These are phyloP conservation scores for Cabera pusaria DNA, from an alignment of 2,888 invertebrate species.

Conservation along the genomic window DNA sequence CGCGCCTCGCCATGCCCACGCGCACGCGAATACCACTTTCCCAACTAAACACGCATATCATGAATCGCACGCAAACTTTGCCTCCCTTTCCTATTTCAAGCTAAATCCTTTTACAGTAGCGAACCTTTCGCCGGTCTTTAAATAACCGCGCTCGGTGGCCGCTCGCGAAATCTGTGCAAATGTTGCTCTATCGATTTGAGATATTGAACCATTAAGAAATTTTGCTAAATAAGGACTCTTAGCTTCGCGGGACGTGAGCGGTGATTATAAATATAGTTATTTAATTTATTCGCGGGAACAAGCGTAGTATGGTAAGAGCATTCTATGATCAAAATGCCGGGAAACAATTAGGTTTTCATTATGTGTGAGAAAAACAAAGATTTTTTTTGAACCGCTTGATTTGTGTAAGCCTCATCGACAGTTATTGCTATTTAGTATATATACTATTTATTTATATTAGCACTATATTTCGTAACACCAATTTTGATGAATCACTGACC, in stretches of 20 bases:
- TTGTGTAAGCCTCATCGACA: too few relatives aligned
- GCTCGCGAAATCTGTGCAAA: slow-evolving; percentile 54
- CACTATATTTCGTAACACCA: too few relatives aligned
- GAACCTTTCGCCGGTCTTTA: slow-evolving; percentile 49
- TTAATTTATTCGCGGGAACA: slow-evolving; percentile 8
- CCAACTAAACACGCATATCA: slow-evolving; percentile 43
- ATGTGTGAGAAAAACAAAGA: too few relatives aligned
- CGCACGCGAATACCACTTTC: slow-evolving; percentile 69
- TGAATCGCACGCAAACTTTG: slow-evolving; percentile 46
- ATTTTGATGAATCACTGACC: too few relatives aligned
- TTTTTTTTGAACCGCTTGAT: too few relatives aligned
- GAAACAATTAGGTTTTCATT: too few relatives aligned
- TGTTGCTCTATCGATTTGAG: slow-evolving; percentile 40
- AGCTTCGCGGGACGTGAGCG: slow-evolving; percentile 40
- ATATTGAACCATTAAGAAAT: slow-evolving; percentile 47
- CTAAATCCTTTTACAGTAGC: slow-evolving; percentile 53
- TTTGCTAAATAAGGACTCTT: slow-evolving; percentile 48
- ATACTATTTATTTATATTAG: too few relatives aligned
- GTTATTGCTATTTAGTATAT: too few relatives aligned
- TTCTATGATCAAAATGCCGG: too few relatives aligned
- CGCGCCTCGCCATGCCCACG: slow-evolving; percentile 72
- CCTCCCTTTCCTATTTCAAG: slow-evolving; percentile 41
- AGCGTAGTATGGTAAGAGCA: slow-evolving; percentile 4
- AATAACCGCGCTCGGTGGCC: slow-evolving; percentile 51
- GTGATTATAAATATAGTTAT: slow-evolving; percentile 45